Base-by-base conservation (phyloP, 2,888 invertebrate genomes). In the Troilus luridus region DNA sequence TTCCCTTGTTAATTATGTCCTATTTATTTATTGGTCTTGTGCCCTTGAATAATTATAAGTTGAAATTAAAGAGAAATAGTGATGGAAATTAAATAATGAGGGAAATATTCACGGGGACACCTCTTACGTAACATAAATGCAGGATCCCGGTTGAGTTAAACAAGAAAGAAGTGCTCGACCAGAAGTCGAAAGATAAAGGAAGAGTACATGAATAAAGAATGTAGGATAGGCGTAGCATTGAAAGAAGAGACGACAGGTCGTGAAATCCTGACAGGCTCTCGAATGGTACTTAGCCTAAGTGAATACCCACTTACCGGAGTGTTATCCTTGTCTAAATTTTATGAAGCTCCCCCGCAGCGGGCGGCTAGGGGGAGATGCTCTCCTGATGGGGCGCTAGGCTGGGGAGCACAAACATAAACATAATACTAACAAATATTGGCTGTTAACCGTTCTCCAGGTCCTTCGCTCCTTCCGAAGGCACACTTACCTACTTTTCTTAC, bases 251-350 rank as follows among this genome's bases (percentile, higher is more conserved):
- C 24, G 56, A 54, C 77, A 72, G 41, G 77, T 72, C 72, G 58
- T 90, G 67, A 90, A 90, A 90, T 77, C 77, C 72, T 56, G 54
- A 58, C 90, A 41, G 77, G 58, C 54, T 54, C 67, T 72, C 72
- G 8, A 77, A 67, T 77, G 90, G 64, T 90, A 21, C 90, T 85
- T 90, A 88, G 85, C 21, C 85, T 90, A 90, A 90, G 90, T 90
- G 90, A 88, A 90, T 88, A 64, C 88, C 88, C 90, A 88, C 64
- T 88, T 88, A 77, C 88, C n/a, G 88, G 88, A 24, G 81, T 90
- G 77, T 91, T 91, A 90, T 91, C 88, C 90, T 90, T 88, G 77
- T 88, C 89, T 85, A 88, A 88, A 77, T 88, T 90, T 91, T 90
- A 88, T 88, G 91, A 90, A 90, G 62, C 62, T 27, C 56, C 88